A percentile compares a stretch with the other conserved stretches of the same genome.
These are phyloP conservation scores for Rhyacophila brunnea DNA, from an alignment of 1,140 invertebrate genomes.

Conservation along the genomic window DNA sequence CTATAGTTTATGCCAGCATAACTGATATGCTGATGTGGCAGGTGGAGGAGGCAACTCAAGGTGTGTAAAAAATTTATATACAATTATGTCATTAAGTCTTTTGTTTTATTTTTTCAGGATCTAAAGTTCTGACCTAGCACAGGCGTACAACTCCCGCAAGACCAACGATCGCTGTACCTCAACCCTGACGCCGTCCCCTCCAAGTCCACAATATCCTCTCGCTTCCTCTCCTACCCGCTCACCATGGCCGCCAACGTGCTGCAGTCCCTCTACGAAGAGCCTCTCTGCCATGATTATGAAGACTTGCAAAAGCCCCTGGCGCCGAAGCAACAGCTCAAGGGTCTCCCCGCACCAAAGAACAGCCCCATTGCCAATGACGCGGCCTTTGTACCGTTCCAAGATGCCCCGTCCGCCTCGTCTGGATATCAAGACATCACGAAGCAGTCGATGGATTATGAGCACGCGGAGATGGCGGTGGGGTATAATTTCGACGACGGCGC, in stretches of 20 bases:
- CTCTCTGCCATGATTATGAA: constrained; percentile 39
- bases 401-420: constrained; percentile 36
- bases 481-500: not conserved
- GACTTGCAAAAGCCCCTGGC: constrained; percentile 38
- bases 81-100: constrained; percentile 14
- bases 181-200: constrained; percentile 19
- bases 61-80: not conserved
- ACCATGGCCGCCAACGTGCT: constrained; percentile 49
- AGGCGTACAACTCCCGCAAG: constrained; percentile 32
- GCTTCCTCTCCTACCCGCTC: constrained; percentile 41
- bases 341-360: constrained; percentile 37
- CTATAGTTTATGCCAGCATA: no score
- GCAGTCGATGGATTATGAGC: constrained; percentile 39
- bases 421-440: constrained; percentile 50
- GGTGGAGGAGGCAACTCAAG: no score
- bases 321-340: constrained; percentile 12
- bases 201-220: not conserved
- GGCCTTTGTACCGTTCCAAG: constrained; percentile 3
- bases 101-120: constrained; percentile 42
- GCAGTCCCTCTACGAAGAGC: constrained; percentile 45
- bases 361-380: constrained; percentile 15
- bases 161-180: constrained; percentile 24
- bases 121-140: constrained; percentile 60
- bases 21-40: no score
- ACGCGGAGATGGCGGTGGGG: constrained; percentile 12